phyloP scores from a whole-genome alignment of 1,140 invertebrate genomes.

The Neuroterus valhalla region DNA sequence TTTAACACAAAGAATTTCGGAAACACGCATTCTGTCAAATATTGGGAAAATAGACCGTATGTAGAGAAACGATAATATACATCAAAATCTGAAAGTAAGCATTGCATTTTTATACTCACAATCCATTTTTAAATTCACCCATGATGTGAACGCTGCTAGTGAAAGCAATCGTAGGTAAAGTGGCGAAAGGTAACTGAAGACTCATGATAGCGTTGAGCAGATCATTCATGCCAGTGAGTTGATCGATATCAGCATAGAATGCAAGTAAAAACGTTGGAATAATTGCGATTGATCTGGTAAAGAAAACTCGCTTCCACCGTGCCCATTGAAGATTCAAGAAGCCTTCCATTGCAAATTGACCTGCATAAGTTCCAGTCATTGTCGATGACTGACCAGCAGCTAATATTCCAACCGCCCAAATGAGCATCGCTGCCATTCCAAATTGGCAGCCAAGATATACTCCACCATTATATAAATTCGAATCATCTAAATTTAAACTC shows the following conservation, averaged over 20 bases:
- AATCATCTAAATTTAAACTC: conserved; percentile 77
- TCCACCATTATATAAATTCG: conserved; percentile 89
- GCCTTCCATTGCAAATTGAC: conserved; percentile 89
- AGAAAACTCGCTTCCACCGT: conserved; percentile 90
- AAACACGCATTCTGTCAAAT: no score
- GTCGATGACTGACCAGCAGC: conserved; percentile 94
- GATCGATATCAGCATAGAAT: conserved; percentile 82
- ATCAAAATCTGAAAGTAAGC: no score
- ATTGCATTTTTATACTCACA: conserved; percentile 71
- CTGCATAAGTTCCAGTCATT: conserved; percentile 89
- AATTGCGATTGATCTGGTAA: conserved; percentile 92
- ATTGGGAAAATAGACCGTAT: no score
- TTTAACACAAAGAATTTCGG: no score
- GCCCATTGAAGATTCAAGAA: conserved; percentile 93
- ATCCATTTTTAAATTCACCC: conserved; percentile 88
- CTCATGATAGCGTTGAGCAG: conserved; percentile 94
- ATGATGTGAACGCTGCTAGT: conserved; percentile 88
- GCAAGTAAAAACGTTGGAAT: conserved; percentile 91
- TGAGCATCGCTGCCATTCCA: conserved; percentile 87
- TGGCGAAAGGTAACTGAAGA: conserved; percentile 88
- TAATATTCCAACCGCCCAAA: conserved; percentile 93
- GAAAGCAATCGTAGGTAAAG: conserved; percentile 91
- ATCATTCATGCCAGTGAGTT: conserved; percentile 91
- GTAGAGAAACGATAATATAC: no score
- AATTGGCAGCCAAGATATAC: conserved; percentile 90